A percentile compares a stretch with the other conserved stretches of the same genome.
Evolutionary conservation across 2,888 invertebrate genomes (phyloP).

Genomic region (Isoperla grammatica): DNA sequence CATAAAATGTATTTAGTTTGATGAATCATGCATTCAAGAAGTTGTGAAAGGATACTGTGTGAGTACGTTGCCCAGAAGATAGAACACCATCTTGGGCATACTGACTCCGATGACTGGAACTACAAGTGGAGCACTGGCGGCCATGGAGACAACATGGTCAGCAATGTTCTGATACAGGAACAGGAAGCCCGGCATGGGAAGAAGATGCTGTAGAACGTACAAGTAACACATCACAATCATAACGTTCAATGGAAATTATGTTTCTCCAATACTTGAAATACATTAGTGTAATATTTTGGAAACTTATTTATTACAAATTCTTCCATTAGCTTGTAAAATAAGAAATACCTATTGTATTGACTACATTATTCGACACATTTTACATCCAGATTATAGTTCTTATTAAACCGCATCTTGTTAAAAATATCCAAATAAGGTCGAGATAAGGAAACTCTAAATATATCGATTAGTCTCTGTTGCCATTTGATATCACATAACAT

Average conservation of each 20-base stretch:
- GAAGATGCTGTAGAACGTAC: conserved; percentile 61
- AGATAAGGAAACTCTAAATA: no score
- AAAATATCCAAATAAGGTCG: no score
- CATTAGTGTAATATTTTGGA: no score
- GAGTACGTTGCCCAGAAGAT: conserved; percentile 72
- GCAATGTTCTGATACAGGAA: conserved; percentile 71
- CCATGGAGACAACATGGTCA: conserved; percentile 67
- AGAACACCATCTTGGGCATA: conserved; percentile 71
- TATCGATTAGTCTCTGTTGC: no score
- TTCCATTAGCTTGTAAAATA: conserved; percentile 13
- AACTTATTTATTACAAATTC: no score
- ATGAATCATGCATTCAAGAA: no score
- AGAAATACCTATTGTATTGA: conserved; percentile 15
- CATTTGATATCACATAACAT: no score
- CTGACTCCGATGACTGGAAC: conserved; percentile 55
- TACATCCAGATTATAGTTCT: conserved; percentile 18
- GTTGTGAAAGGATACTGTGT: conserved; percentile 68
- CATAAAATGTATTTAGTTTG: no score
- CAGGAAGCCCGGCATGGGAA: conserved; percentile 86
- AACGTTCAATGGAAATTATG: no score
- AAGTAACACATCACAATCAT: conserved; percentile 26
- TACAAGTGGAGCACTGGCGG: conserved; percentile 53
- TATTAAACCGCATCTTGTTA: no score
- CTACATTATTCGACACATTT: conserved; percentile 9
- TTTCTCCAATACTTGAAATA: no score